Percentiles rank a stretch among this genome's conserved stretches.
Conservation (phyloP, 2,113 vertebrate genomes). For the Esox niger region DNA sequence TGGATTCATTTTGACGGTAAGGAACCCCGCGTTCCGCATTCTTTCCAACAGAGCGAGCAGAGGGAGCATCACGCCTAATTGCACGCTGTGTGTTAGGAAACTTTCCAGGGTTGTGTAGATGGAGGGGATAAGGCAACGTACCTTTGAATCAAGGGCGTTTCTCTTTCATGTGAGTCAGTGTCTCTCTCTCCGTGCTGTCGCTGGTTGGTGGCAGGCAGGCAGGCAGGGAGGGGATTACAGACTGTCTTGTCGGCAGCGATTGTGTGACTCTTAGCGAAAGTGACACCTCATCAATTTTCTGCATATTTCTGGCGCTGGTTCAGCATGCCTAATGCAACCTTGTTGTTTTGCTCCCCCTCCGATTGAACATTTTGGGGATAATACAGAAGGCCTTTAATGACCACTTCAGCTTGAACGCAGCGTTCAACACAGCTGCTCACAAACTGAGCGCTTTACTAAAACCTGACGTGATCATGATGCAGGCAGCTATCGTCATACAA, state of each 20-base stretch:
- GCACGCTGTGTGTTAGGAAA: constrained; percentile 34
- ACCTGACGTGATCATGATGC: not conserved
- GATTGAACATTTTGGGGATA: constrained; percentile 32
- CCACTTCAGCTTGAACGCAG: constrained; percentile 26
- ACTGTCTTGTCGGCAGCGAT: constrained; percentile 63
- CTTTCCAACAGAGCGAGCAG: not conserved
- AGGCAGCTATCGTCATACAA: not conserved
- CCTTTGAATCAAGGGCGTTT: constrained; percentile 69
- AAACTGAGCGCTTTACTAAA: too few relatives aligned
- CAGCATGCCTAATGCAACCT: constrained; percentile 66
- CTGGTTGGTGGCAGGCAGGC: constrained; percentile 57
- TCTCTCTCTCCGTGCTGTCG: constrained; percentile 44
- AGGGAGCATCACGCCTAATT: constrained; percentile 15
- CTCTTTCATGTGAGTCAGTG: constrained; percentile 59
- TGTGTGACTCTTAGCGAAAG: constrained; percentile 74
- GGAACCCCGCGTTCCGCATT: not conserved
- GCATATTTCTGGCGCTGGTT: constrained; percentile 65
- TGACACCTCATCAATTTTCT: constrained; percentile 77
- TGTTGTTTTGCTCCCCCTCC: constrained; percentile 41
- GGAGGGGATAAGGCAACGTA: constrained; percentile 58
- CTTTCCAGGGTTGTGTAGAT: constrained; percentile 44
- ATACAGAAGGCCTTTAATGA: constrained; percentile 25
- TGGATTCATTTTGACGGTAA: not conserved
- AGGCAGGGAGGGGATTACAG: constrained; percentile 64
- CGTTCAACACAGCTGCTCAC: constrained; percentile 10